A percentile compares a stretch with the other conserved stretches of the same genome.
phyloP scores from a whole-genome alignment of 2,797 vertebrate genomes.

The Leuciscus waleckii region DNA sequence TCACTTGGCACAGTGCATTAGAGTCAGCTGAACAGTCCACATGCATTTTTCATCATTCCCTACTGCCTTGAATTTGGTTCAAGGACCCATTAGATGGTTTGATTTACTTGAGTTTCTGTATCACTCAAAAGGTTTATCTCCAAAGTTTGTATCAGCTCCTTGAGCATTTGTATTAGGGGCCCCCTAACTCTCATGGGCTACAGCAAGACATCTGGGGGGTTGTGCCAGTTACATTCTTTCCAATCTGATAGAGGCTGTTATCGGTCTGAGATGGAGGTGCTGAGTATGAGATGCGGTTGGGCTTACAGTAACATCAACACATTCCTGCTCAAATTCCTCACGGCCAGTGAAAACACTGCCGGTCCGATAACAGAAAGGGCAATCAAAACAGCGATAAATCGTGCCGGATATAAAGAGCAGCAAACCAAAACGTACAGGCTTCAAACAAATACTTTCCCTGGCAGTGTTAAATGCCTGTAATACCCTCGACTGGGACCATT shows the following conservation, averaged over 20 bases:
- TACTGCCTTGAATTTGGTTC: conserved; percentile 17
- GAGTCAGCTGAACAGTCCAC: conserved; percentile 30
- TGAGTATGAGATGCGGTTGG: conserved; percentile 66
- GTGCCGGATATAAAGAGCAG: conserved; percentile 67
- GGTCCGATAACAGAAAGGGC: conserved; percentile 67
- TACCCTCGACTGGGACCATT: conserved; percentile 58
- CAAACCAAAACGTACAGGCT: conserved; percentile 63
- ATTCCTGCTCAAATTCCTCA: conserved; percentile 70
- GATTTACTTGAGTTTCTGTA: conserved; percentile 11
- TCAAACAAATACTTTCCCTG: conserved; percentile 69
- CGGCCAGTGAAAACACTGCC: conserved; percentile 69
- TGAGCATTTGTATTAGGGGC: conserved; percentile 37
- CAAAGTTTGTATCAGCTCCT: not conserved
- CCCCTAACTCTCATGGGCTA: conserved; percentile 34
- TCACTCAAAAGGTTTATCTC: conserved; percentile 17
- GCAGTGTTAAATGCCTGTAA: conserved; percentile 58
- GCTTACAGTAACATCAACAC: conserved; percentile 72
- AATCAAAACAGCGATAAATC: conserved; percentile 72
- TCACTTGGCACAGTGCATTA: conserved; percentile 52
- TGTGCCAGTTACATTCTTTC: conserved; percentile 65
- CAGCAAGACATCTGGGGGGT: conserved; percentile 57
- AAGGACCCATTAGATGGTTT: conserved; percentile 19
- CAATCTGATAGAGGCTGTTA: conserved; percentile 70
- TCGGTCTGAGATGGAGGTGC: conserved; percentile 67
- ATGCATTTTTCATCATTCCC: conserved; percentile 19